Conservation (phyloP, 2,888 invertebrate species). For the Eupelmus urozonus region DNA sequence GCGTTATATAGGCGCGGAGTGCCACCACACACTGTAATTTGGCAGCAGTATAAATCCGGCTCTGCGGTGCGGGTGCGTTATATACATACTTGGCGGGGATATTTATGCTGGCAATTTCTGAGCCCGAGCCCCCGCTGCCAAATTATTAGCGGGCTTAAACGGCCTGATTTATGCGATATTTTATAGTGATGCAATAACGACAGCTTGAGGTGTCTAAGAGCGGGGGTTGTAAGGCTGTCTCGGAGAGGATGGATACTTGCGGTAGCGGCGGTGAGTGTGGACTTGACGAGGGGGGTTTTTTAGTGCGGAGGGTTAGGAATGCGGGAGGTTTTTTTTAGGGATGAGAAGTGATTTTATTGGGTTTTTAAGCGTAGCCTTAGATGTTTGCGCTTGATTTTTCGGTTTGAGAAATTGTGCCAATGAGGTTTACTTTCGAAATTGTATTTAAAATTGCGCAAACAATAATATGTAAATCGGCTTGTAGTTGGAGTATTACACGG, state of each 20-base stretch:
- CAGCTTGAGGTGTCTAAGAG: slow-evolving; percentile 54
- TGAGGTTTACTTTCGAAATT: too few relatives aligned
- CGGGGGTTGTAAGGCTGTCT: slow-evolving; percentile 1
- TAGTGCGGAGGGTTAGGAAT: slow-evolving; percentile 23
- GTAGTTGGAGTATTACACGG: not conserved
- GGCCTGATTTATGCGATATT: slow-evolving; percentile 73
- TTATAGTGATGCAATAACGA: slow-evolving; percentile 66
- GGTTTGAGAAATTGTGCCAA: too few relatives aligned
- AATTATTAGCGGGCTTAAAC: slow-evolving; percentile 73
- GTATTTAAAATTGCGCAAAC: too few relatives aligned
- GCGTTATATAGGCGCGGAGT: slow-evolving; percentile 62
- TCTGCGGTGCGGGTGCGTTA: slow-evolving; percentile 23
- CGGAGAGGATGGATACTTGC: not conserved
- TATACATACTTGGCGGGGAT: slow-evolving; percentile 67
- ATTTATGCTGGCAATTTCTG: slow-evolving; percentile 72
- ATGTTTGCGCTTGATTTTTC: too few relatives aligned
- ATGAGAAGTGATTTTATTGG: too few relatives aligned
- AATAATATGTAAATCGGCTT: not conserved
- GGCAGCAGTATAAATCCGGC: slow-evolving; percentile 72
- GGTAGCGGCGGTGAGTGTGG: not conserved
- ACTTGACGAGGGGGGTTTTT: not conserved
- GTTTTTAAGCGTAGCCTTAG: too few relatives aligned
- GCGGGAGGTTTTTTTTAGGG: not conserved
- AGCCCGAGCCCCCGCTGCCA: slow-evolving; percentile 63
- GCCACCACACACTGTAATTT: slow-evolving; percentile 72